These are phyloP conservation scores for Ploceus nigricollis DNA, from an alignment of 2,113 vertebrate species.

Conservation along the genomic window DNA sequence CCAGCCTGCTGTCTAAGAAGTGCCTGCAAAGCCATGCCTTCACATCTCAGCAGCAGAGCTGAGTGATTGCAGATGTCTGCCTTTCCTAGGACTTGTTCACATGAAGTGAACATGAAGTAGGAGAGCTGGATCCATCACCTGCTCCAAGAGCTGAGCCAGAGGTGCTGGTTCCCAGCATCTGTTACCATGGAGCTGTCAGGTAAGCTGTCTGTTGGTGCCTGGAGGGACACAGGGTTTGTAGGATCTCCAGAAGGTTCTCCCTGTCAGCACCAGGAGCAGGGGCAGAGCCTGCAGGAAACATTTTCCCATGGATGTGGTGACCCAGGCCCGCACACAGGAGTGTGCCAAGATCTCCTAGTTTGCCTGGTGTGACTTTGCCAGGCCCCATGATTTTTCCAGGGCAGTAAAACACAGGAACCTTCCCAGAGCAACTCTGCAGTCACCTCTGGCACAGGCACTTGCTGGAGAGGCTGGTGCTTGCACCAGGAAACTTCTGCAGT, in stretches of 20 bases:
- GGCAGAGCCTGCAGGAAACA: background rate
- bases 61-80: background rate
- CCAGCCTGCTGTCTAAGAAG: fast-evolving
- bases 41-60: background rate
- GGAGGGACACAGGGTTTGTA: background rate
- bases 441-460: background rate
- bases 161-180: background rate
- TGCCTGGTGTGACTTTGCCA: background rate
- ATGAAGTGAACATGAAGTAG: background rate
- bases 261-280: background rate
- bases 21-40: background rate
- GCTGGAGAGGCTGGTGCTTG: background rate
- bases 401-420: background rate
- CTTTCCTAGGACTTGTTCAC: background rate
- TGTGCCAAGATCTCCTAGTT: background rate
- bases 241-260: background rate
- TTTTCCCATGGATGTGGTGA: background rate
- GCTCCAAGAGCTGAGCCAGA: background rate
- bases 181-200: background rate
- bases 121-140: fast-evolving
- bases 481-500: background rate
- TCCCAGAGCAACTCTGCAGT: background rate
- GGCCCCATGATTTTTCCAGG: background rate
- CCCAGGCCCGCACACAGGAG: fast-evolving
- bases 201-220: background rate